These are phyloP conservation scores for Cistogaster globosa DNA, from an alignment of 2,888 invertebrate genomes.

Conservation along the genomic window DNA sequence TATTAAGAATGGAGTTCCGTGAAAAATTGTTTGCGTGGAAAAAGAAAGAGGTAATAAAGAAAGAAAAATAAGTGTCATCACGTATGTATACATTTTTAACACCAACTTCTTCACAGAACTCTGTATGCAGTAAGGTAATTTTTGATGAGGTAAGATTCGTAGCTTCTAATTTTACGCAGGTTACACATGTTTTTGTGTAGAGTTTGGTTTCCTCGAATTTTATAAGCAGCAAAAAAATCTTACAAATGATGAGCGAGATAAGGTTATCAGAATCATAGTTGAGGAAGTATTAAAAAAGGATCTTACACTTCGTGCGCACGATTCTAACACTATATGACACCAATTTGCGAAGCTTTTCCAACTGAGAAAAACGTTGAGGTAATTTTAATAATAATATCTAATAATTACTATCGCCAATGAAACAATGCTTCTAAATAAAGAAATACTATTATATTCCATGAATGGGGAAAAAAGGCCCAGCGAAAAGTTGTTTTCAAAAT, in stretches of 20 bases:
- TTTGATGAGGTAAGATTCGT: too few relatives aligned
- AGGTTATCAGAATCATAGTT: conserved; percentile 12
- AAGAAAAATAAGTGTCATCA: too few relatives aligned
- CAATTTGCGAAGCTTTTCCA: not conserved
- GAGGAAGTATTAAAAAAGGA: conserved; percentile 7
- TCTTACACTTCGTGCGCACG: not conserved
- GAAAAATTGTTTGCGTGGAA: conserved; percentile 32
- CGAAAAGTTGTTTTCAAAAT: conserved; percentile 19
- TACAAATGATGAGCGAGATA: not conserved
- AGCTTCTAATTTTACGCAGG: too few relatives aligned
- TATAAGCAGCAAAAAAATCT: too few relatives aligned
- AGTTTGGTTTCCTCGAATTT: too few relatives aligned
- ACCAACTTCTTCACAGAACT: too few relatives aligned
- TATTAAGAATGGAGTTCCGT: conserved; percentile 17
- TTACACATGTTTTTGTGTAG: too few relatives aligned
- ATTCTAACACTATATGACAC: not conserved
- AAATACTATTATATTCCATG: conserved; percentile 7
- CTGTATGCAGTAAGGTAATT: too few relatives aligned
- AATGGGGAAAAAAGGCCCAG: too few relatives aligned
- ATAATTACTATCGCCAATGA: not conserved
- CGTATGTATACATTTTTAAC: too few relatives aligned
- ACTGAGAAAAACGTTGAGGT: not conserved
- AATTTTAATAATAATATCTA: not conserved
- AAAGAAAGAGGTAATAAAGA: conserved; percentile 26
- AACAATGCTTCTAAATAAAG: not conserved